Percentiles rank a stretch among this genome's conserved stretches.
These are phyloP conservation scores for Heliocidaris tuberculata DNA, from an alignment of 35 echinoderm and acorn worm species.

Conservation along the genomic window DNA sequence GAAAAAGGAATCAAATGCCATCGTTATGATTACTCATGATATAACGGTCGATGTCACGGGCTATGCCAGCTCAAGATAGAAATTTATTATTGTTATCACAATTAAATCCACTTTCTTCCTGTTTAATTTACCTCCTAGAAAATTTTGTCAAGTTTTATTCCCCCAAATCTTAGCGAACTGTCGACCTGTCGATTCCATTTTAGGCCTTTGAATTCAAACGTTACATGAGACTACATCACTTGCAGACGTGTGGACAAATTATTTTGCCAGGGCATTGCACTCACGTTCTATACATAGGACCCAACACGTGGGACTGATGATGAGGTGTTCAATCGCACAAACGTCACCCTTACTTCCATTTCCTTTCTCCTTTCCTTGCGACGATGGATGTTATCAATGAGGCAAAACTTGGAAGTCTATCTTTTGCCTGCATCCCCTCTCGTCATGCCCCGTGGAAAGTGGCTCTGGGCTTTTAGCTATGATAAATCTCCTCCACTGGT, in stretches of 20 bases:
- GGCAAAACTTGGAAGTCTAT: conserved; percentile 19
- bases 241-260: not conserved
- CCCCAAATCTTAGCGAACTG: too few species aligned
- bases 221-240: conserved; percentile 4
- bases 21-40: too few species aligned
- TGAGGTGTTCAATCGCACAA: conserved; percentile 29
- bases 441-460: not conserved
- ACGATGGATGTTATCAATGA: conserved; percentile 24
- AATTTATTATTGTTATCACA: too few species aligned
- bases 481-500: not conserved
- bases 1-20: too few species aligned
- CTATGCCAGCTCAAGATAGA: too few species aligned
- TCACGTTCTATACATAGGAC: conserved; percentile 26
- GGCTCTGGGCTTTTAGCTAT: not conserved
- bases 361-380: not conserved
- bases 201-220: not conserved
- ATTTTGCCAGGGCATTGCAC: conserved; percentile 27
- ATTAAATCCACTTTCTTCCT: too few species aligned
- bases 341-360: conserved; percentile 20
- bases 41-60: too few species aligned
- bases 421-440: not conserved
- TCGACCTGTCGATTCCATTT: not conserved
- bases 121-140: too few species aligned
- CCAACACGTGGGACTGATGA: conserved; percentile 39
- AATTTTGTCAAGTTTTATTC: too few species aligned